Conservation (phyloP, 2,888 invertebrate genomes). For the Cyrtodaria siliqua region DNA sequence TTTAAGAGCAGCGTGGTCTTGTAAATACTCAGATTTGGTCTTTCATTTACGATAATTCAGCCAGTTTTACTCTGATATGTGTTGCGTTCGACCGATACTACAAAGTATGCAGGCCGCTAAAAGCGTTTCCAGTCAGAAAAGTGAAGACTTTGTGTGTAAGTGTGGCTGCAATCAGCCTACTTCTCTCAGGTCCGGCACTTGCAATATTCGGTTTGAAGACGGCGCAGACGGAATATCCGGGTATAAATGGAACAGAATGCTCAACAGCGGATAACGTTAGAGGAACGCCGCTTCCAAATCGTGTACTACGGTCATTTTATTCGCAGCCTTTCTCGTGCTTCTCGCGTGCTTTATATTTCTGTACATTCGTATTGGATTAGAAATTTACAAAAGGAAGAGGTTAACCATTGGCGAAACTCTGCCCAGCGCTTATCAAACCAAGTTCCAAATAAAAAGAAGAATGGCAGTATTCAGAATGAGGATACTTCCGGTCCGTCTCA, state of each 20-base stretch:
- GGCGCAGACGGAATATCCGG: slow-evolving; percentile 53
- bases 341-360: slow-evolving; percentile 67
- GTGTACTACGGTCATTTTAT: slow-evolving; percentile 45
- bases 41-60: slow-evolving; percentile 73
- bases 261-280: slow-evolving; percentile 67
- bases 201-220: slow-evolving; percentile 71
- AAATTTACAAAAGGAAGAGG: slow-evolving; percentile 68
- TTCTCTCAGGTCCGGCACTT: slow-evolving; percentile 73
- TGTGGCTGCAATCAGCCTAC: slow-evolving; percentile 62
- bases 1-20: slow-evolving; percentile 70
- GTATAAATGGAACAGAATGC: slow-evolving; percentile 70
- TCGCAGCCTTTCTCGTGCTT: slow-evolving; percentile 67
- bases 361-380: slow-evolving; percentile 72
- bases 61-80: slow-evolving; percentile 74
- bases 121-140: slow-evolving; percentile 71
- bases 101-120: slow-evolving; percentile 74
- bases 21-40: slow-evolving; percentile 75
- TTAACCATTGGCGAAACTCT: slow-evolving; percentile 71
- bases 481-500: slow-evolving; percentile 53
- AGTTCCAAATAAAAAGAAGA: slow-evolving; percentile 3
- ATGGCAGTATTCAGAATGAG: slow-evolving; percentile 30
- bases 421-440: slow-evolving; percentile 32
- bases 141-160: slow-evolving; percentile 68
- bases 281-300: slow-evolving; percentile 54
- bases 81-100: slow-evolving; percentile 78